Evolutionary conservation across 1,140 invertebrate species (phyloP).

Genomic region (Sminthurinus signatus): DNA sequence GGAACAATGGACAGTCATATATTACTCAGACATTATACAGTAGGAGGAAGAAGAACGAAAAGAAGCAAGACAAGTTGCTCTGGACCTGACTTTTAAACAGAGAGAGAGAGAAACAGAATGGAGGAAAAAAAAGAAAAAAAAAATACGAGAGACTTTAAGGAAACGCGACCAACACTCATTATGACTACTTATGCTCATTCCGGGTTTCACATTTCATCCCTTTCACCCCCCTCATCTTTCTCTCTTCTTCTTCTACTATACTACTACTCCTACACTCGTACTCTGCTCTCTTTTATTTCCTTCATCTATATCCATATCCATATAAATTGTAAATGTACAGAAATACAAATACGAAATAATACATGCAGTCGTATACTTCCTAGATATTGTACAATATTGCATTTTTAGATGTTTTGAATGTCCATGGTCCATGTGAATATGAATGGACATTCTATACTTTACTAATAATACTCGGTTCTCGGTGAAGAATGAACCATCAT

Average conservation of each 20-base stretch:
- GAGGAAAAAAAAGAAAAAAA: background rate
- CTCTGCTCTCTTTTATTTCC: background rate
- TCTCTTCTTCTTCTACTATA: background rate
- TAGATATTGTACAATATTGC: background rate
- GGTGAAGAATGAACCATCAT: background rate
- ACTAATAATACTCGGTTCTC: background rate
- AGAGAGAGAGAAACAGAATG: background rate
- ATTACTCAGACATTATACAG: background rate
- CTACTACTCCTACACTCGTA: background rate
- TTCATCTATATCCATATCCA: background rate
- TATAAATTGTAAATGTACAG: background rate
- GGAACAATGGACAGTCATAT: background rate
- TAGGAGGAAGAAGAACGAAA: too few relatives aligned
- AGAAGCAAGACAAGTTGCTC: background rate
- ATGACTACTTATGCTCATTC: constrained; percentile 6
- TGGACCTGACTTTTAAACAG: background rate
- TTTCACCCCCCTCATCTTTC: background rate
- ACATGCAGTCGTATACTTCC: too few relatives aligned
- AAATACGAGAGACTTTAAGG: background rate
- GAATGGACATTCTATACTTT: background rate
- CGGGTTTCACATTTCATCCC: background rate
- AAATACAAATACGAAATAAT: background rate
- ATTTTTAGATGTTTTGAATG: background rate
- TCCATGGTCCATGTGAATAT: background rate
- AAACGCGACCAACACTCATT: background rate